These are phyloP conservation scores for Nothoprocta pentlandii DNA, from an alignment of 2,113 vertebrate genomes.

Conservation along the genomic window DNA sequence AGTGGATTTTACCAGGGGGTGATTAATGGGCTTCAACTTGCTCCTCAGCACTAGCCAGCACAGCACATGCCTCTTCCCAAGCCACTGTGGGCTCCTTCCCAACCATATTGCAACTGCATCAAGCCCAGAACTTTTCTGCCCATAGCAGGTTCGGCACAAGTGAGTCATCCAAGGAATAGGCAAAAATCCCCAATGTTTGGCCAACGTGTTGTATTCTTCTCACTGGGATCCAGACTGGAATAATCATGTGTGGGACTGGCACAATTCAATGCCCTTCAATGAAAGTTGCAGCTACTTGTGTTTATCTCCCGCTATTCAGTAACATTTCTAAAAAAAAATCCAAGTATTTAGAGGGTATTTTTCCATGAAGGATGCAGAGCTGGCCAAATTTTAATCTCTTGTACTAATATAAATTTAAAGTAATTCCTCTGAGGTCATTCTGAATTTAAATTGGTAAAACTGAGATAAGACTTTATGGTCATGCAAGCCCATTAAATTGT, in stretches of 20 bases:
- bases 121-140: background rate
- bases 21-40: background rate
- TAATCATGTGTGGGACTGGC: background rate
- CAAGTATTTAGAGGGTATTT: background rate
- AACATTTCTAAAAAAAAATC: background rate
- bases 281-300: background rate
- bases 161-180: background rate
- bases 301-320: rapidly evolving
- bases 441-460: background rate
- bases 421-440: conserved; percentile 42
- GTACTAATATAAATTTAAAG: conserved; percentile 37
- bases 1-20: background rate
- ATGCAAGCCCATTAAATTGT: conserved; percentile 3
- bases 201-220: background rate
- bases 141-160: rapidly evolving
- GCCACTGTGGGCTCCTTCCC: background rate
- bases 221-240: background rate
- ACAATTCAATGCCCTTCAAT: rapidly evolving
- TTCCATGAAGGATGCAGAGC: background rate
- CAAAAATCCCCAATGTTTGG: rapidly evolving
- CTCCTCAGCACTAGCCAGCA: background rate
- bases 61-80: background rate
- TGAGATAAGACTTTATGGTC: conserved; percentile 38
- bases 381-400: background rate
- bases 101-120: background rate